Evolutionary conservation across 2,888 invertebrate genomes (phyloP), one percentile per base, ranked within the genome.

Genomic region (Clusia tigrina): DNA sequence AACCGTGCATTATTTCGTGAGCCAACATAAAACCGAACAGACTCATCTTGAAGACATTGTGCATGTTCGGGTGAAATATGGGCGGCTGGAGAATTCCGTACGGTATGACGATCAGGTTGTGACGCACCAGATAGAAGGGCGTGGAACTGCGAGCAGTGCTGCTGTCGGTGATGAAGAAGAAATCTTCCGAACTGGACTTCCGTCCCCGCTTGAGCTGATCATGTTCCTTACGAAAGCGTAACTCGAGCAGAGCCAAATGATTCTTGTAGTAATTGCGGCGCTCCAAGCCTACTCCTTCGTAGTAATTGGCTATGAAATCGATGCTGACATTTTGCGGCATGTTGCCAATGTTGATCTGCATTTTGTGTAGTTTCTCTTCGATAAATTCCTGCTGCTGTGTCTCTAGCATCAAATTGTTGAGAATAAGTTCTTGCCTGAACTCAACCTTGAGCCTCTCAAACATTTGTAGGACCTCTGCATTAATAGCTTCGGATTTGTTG

Each of bases 1-100:
- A 79, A 2, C 73, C 78, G 18, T 81, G 81, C 2, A 73, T 66
- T 0, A 81, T 46, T 60, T 82, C 81, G 12, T 81, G 82, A 1
- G 75, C 69, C 2, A 81, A 62, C 2, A 79, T 63, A 38, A 82
- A 82, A 1, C 80, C 81, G 53, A 81, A 20, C 1, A 74, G 37
- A 10, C 80, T 73, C 10, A 72, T 54, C 59, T 75, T 77, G 24
- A 78, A 69, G 0, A 77, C 48, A 12, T 75, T 69, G n/a, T 76
- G 74, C 1, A 73, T 61, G 1, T 69, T 64, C 1, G 55, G 23
- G 0, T 68, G 25, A 18, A 69, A 73, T 1, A 79, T 52, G 0
- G 74, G 76, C 5, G 67, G 59, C 48, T 78, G 77, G 0, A 81
- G 65, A 0, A 72, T 56, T 1, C 74, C 76, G 46, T 71, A 69